A percentile compares a stretch with the other conserved stretches of the same genome.
Evolutionary conservation across 2,888 invertebrate genomes (phyloP).

Genomic region (Tipula unca): DNA sequence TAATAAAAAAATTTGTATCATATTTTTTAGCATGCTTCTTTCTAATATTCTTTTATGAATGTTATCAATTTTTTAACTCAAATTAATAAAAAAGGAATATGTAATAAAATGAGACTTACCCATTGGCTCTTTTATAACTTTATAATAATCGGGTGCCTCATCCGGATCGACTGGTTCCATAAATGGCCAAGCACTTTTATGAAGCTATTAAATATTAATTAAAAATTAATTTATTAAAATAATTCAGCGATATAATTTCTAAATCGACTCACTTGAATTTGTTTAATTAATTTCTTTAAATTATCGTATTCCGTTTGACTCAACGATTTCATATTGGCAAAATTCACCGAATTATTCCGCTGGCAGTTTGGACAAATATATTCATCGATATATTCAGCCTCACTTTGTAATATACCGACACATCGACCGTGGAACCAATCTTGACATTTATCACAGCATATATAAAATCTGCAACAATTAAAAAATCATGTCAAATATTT

Average conservation of each 20-base stretch:
- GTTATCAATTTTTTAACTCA: too few relatives aligned
- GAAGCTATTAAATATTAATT: slow-evolving; percentile 49
- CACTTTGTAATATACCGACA: slow-evolving; percentile 88
- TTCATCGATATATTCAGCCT: slow-evolving; percentile 90
- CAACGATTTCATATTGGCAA: slow-evolving; percentile 81
- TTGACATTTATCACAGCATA: slow-evolving; percentile 97
- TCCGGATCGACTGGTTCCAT: slow-evolving; percentile 93
- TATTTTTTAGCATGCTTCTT: too few relatives aligned
- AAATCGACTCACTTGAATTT: slow-evolving; percentile 71
- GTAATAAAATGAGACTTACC: slow-evolving; percentile 54
- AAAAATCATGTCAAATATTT: slow-evolving; percentile 21
- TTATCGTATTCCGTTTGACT: slow-evolving; percentile 71
- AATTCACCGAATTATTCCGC: slow-evolving; percentile 78
- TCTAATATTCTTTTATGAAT: too few relatives aligned
- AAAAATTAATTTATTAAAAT: neutral
- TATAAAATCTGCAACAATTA: slow-evolving; percentile 73
- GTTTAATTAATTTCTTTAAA: slow-evolving; percentile 76
- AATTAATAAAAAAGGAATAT: slow-evolving; percentile 18
- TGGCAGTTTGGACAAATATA: slow-evolving; percentile 96
- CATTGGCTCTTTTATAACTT: slow-evolving; percentile 93
- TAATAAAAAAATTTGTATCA: slow-evolving; percentile 21
- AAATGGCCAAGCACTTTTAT: slow-evolving; percentile 97
- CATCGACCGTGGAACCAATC: slow-evolving; percentile 99
- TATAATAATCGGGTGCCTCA: slow-evolving; percentile 95
- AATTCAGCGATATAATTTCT: slow-evolving; percentile 2